phyloP scores from a whole-genome alignment of 2,797 vertebrate species.

The Falco novaeseelandiae region DNA sequence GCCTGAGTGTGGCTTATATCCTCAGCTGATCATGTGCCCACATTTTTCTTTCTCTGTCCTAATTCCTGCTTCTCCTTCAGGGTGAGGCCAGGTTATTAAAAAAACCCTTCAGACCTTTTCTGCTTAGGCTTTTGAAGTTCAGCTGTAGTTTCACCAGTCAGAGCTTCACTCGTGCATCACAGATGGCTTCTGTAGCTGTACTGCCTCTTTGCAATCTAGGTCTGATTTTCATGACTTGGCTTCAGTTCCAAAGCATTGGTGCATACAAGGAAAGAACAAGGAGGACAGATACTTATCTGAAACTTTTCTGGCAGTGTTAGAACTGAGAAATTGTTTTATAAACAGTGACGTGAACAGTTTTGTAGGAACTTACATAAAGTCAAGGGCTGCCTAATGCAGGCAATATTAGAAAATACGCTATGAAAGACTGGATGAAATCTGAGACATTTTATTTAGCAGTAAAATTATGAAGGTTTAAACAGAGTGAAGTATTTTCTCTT shows the following conservation, averaged over 20 bases:
- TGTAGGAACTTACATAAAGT: not conserved
- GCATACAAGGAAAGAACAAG: not conserved
- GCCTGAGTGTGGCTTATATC: not conserved
- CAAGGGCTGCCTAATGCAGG: not conserved
- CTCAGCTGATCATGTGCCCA: not conserved
- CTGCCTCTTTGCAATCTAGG: not conserved
- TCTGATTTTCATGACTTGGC: not conserved
- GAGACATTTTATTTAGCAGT: not conserved
- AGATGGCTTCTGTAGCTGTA: not conserved
- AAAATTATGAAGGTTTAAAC: not conserved
- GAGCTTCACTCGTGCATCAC: not conserved
- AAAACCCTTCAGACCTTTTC: not conserved
- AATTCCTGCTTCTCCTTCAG: not conserved
- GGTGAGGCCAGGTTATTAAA: not conserved
- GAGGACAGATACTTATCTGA: not conserved
- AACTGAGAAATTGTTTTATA: not conserved
- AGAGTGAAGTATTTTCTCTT: not conserved
- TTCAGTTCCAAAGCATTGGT: not conserved
- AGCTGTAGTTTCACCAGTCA: not conserved
- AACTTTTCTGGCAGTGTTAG: not conserved
- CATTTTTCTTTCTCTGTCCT: not conserved
- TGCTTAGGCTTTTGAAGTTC: not conserved
- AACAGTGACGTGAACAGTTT: not conserved
- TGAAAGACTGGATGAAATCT: not conserved
- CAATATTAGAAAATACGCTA: not conserved